Conservation (phyloP, 2,888 invertebrate species). For the Campaea margaritaria region DNA sequence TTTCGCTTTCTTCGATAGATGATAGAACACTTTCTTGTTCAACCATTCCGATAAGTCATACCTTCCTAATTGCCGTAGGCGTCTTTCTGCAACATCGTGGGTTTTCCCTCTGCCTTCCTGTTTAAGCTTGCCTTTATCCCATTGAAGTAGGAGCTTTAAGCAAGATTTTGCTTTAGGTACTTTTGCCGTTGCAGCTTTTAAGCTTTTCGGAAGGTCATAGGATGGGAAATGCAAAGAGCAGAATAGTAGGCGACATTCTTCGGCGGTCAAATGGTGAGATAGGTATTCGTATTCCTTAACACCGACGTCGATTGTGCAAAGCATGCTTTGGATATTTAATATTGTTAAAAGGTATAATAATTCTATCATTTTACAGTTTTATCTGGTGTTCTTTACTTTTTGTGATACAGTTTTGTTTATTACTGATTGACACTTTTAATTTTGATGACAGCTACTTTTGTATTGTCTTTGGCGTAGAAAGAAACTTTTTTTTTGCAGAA, state of each 20-base stretch:
- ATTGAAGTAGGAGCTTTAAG: conserved; percentile 83
- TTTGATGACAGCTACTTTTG: too few species aligned
- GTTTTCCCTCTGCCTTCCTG: conserved; percentile 84
- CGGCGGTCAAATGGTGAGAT: conserved; percentile 81
- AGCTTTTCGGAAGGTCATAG: conserved; percentile 53
- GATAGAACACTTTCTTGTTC: conserved; percentile 82
- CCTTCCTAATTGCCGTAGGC: conserved; percentile 85
- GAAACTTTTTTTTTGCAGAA: too few species aligned
- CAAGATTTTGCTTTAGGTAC: conserved; percentile 83
- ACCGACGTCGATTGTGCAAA: conserved; percentile 64
- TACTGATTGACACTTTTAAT: too few species aligned
- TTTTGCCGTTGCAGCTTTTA: conserved; percentile 60
- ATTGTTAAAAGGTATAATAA: conserved; percentile 55
- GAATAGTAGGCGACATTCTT: conserved; percentile 85
- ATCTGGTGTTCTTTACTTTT: neutral
- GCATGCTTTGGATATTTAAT: conserved; percentile 38
- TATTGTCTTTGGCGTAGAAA: too few species aligned
- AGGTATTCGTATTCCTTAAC: conserved; percentile 71
- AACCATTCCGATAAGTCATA: conserved; percentile 86
- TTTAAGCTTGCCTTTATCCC: conserved; percentile 73
- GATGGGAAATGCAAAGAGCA: conserved; percentile 83
- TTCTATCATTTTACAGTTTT: conserved; percentile 20
- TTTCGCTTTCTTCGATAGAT: conserved; percentile 80
- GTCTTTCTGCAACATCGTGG: conserved; percentile 82
- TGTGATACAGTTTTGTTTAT: neutral